These are phyloP conservation scores for Hyperoplus lanceolatus DNA, from an alignment of 2,797 vertebrate species.

Conservation along the genomic window DNA sequence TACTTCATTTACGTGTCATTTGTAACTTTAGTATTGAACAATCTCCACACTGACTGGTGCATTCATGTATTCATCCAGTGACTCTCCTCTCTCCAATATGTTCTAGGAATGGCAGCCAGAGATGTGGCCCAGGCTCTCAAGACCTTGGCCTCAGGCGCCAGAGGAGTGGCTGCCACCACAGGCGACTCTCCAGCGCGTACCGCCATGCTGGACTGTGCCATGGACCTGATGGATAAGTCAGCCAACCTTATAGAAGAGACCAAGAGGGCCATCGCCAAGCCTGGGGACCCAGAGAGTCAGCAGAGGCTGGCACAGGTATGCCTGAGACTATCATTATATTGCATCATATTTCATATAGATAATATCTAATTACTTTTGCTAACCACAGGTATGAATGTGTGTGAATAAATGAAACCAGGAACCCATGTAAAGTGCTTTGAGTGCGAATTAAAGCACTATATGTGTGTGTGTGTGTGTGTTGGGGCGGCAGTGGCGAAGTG, in stretches of 20 bases:
- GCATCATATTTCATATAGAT: neutral
- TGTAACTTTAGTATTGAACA: neutral
- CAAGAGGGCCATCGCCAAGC: conserved; percentile 92
- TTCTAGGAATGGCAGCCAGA: conserved; percentile 93
- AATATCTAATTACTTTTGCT: neutral
- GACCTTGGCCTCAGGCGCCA: conserved; percentile 90
- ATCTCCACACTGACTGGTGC: neutral
- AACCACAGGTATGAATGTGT: no score
- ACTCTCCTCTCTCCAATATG: neutral
- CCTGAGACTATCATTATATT: neutral
- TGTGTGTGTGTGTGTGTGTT: neutral
- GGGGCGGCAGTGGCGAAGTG: no score
- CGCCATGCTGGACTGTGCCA: conserved; percentile 92
- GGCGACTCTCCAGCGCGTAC: conserved; percentile 85
- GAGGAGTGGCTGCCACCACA: conserved; percentile 92
- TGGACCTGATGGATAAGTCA: conserved; percentile 95
- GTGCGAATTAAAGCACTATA: no score
- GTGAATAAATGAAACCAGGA: no score
- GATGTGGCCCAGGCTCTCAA: conserved; percentile 95
- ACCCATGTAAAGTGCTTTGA: no score
- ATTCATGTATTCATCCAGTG: neutral
- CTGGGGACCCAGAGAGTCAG: conserved; percentile 94
- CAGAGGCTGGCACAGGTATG: conserved; percentile 95
- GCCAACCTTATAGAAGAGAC: conserved; percentile 96
- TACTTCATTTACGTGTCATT: neutral